Base-by-base conservation (phyloP, 2,113 vertebrate genomes). In the Jacana jacana region DNA sequence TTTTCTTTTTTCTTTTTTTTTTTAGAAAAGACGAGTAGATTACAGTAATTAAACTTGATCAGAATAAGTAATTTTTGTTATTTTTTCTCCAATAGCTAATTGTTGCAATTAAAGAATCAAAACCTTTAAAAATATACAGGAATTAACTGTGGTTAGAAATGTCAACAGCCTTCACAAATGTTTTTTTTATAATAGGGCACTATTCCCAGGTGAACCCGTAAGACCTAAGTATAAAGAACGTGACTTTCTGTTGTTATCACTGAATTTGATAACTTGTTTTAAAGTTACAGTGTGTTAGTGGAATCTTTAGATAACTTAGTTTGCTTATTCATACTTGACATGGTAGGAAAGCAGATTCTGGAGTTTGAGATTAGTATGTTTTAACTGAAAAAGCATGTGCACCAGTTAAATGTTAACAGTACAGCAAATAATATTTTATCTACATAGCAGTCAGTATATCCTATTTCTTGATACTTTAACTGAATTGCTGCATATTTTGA, bases 131-230 rank as follows among this genome's bases (percentile, higher is more conserved):
- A 96, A 96, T 95, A 96, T 88, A 63, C 94, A 98, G 98, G 95
- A 97, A 95, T 94, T 96, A 69, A 69, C 89, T 97, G 91, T 86
- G 89, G 91, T 97, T 94, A 98, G 97, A 97, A 97, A 97, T 37
- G 94, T 98, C 98, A 98, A 98, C 98, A 98, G 98, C 98, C 98
- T 98, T 98, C 98, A 98, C 96, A 95, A 73, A 97, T 94, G 95
- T 93, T 95, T 91, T 97, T 92, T 97, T 92, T 88, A 80, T 93
- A 86, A 46, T 76, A 97, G 91, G 94, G 97, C 94, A 96, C 94
- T 98, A 85, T 92, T 94, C 92, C 75, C 68, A 86, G 71, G 92
- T 89, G 97, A 97, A 82, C 78, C 42, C 55, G 4, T 97, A 91
- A 97, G 92, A 97, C 27, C 28, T 94, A 51, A 94, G 63, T 94